Base-by-base conservation (phyloP, 2,888 invertebrate species). In the Rhagonycha lutea region DNA sequence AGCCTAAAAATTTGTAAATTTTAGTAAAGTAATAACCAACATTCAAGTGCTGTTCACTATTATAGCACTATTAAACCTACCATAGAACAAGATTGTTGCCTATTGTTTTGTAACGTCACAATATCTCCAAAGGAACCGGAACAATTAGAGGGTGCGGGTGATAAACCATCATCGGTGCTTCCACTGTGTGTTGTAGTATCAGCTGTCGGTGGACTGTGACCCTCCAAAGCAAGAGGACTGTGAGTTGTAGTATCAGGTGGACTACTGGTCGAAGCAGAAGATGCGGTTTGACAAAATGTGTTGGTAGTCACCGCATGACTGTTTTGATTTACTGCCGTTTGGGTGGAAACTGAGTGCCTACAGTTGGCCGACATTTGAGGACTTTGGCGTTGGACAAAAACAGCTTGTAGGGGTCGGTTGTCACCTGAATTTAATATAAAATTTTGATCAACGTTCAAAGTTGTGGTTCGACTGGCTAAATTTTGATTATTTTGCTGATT, bases 231-330 rank as follows among this genome's bases (percentile, higher is more conserved):
- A 75, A 92, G 89, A 12, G 96, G 95, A 87, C 95, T 95, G 84
- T 94, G 94, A 0, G 96, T 96, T 0, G 96, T 96, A 0, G 96
- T 96, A 83, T 96, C 96, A 0, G 95, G 95, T 7, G 95, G 95
- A 85, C 93, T 93, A 23, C 91, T 91, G 4, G 90, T 89, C 47
- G 87, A 85, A 74, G 86, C 84, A 23, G 87, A 85, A 12, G 83
- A 80, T 8, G 86, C 86, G 18, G 87, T 88, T 79, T 89, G 89
- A 81, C 88, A 89, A 79, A 88, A 88, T 4, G 87, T 87, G 77
- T 87, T 87, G 0, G 88, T 87, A 10, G 87, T 87, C 83, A 88
- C 80, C 80, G 89, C 82, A 81, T 91, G 85, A 78, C 85, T 83
- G 78, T 85, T 85, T 79, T 89, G 90, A 81, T 90, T 91, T 62